These are phyloP conservation scores for Platorchestia sp. DNA, from an alignment of 1,140 invertebrate species.

Conservation along the genomic window DNA sequence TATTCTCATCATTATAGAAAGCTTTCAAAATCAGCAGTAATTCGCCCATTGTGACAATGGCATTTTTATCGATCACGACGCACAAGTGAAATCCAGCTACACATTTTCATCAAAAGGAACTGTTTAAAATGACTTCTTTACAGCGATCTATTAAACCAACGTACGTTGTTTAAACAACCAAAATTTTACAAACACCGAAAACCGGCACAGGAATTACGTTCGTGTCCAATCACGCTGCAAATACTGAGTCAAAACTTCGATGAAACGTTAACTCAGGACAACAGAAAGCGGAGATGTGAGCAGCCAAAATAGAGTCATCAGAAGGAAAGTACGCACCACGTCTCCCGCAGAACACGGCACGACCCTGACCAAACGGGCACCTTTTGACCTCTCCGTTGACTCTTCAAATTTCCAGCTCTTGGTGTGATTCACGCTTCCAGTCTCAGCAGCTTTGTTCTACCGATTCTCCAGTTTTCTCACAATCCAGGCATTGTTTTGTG, in stretches of 20 bases:
- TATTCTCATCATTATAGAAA: no score
- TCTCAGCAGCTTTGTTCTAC: conserved; percentile 8
- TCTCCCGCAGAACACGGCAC: not conserved
- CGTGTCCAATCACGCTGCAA: not conserved
- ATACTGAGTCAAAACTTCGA: not conserved
- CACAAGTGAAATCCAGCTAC: not conserved
- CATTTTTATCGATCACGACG: not conserved
- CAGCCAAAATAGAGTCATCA: not conserved
- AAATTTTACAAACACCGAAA: not conserved
- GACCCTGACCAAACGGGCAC: not conserved
- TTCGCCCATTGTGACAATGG: not conserved
- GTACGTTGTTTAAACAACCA: no score
- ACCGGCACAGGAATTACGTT: not conserved
- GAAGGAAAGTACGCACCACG: not conserved
- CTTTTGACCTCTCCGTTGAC: conserved; percentile 20
- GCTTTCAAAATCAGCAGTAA: not conserved
- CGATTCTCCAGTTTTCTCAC: not conserved
- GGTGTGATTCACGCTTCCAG: not conserved
- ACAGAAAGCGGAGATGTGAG: not conserved
- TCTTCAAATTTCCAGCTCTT: not conserved
- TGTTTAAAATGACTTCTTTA: not conserved
- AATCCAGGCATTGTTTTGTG: conserved; percentile 11
- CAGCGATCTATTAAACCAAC: no score
- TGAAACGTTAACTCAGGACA: not conserved
- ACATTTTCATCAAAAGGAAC: not conserved